These are phyloP conservation scores for Drosophila lutescens DNA, from an alignment of 2,888 invertebrate species.

Conservation along the genomic window DNA sequence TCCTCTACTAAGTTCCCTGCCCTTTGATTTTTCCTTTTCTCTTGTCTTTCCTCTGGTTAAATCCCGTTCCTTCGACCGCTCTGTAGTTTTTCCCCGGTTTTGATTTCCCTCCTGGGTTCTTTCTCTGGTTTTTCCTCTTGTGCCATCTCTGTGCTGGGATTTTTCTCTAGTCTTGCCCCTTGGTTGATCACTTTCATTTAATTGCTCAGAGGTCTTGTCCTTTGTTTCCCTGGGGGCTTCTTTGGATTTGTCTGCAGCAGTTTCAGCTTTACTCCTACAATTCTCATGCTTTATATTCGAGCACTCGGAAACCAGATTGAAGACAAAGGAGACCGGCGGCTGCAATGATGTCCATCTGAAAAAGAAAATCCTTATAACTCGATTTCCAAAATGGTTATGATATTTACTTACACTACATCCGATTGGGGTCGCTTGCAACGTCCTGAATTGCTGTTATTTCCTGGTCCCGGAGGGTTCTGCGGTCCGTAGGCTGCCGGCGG, in stretches of 20 bases:
- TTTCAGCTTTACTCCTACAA: constrained; percentile 41
- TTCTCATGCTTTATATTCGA: constrained; percentile 49
- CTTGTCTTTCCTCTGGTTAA: neutral
- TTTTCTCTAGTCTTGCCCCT: constrained; percentile 2
- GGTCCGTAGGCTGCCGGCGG: constrained; percentile 36
- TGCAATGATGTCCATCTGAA: constrained; percentile 55
- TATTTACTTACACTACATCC: constrained; percentile 45
- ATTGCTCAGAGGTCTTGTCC: neutral
- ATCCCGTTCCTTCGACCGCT: constrained; percentile 7
- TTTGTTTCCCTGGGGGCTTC: constrained; percentile 17
- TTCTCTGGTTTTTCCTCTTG: constrained; percentile 1
- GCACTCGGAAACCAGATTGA: constrained; percentile 55
- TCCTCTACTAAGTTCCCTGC: neutral
- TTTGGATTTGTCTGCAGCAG: constrained; percentile 1
- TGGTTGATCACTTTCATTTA: neutral
- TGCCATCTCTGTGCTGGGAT: neutral
- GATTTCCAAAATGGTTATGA: neutral
- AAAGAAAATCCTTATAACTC: neutral
- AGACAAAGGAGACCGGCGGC: constrained; percentile 51
- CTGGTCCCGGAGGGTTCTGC: neutral
- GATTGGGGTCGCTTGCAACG: constrained; percentile 47
- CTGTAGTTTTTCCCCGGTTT: constrained; percentile 2
- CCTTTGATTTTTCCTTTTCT: neutral
- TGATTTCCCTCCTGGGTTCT: constrained; percentile 5
- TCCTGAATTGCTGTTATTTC: neutral